These are phyloP conservation scores for Lycia hirtaria DNA, from an alignment of 2,888 invertebrate genomes.

Conservation along the genomic window DNA sequence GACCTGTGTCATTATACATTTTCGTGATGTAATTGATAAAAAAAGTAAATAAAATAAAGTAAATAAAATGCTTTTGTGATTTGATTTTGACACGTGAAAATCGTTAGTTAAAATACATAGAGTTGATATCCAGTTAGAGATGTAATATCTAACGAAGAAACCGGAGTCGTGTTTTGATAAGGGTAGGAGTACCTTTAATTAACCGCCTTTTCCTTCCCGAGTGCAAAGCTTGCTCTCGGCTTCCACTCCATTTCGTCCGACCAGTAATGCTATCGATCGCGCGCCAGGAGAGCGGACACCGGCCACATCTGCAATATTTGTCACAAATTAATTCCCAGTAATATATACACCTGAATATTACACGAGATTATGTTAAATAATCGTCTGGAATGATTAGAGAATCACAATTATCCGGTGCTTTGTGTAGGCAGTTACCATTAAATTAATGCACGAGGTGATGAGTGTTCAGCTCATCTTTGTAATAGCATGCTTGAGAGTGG, in stretches of 20 bases:
- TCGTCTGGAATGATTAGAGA: conserved; percentile 29
- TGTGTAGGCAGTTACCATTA: conserved; percentile 11
- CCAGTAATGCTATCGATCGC: conserved; percentile 71
- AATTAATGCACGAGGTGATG: conserved; percentile 18
- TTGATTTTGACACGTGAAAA: too few species aligned
- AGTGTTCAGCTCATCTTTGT: conserved; percentile 7
- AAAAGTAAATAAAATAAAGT: too few species aligned
- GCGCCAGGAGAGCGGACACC: conserved; percentile 48
- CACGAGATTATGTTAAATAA: conserved; percentile 31
- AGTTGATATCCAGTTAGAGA: neutral
- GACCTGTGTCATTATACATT: too few species aligned
- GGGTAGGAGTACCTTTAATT: conserved; percentile 44
- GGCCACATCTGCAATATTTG: conserved; percentile 55
- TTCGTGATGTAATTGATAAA: too few species aligned
- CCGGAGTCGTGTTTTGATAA: conserved; percentile 19
- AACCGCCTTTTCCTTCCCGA: conserved; percentile 60
- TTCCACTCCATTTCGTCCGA: conserved; percentile 62
- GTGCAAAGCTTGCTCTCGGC: conserved; percentile 55
- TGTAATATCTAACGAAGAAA: conserved; percentile 6
- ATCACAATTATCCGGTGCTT: conserved; percentile 14
- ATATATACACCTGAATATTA: conserved; percentile 32
- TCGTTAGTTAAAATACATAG: too few species aligned
- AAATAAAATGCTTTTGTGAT: too few species aligned
- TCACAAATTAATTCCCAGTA: conserved; percentile 47
- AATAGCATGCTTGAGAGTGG: conserved; percentile 1